Conservation (phyloP, 1,140 invertebrate species). For the Lerema accius region DNA sequence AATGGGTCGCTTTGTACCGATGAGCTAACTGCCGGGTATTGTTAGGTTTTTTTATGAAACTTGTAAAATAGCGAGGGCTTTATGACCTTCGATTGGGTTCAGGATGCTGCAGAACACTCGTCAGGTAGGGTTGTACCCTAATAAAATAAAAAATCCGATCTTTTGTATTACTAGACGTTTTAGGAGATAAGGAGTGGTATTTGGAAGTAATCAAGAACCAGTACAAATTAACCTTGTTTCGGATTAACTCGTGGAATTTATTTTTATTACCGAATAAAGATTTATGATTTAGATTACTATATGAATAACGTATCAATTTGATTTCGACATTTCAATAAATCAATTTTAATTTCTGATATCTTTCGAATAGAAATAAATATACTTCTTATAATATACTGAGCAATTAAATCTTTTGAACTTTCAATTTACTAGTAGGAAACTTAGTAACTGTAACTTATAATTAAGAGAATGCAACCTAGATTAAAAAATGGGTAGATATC, state of each 20-base stretch:
- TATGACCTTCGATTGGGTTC: constrained; percentile 34
- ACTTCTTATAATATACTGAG: too few relatives aligned
- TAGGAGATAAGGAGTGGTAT: constrained; percentile 21
- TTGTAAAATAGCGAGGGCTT: constrained; percentile 30
- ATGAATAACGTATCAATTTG: constrained; percentile 16
- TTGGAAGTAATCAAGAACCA: constrained; percentile 27
- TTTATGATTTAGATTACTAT: constrained; percentile 19
- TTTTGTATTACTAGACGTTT: constrained; percentile 11
- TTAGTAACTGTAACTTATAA: not conserved
- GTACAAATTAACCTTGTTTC: constrained; percentile 33
- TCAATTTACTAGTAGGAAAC: not conserved
- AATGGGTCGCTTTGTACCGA: constrained; percentile 47
- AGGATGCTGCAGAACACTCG: constrained; percentile 19
- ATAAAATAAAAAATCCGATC: constrained; percentile 14
- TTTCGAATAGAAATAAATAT: too few relatives aligned
- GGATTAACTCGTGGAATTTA: constrained; percentile 17
- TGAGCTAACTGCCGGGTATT: constrained; percentile 37
- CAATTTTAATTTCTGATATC: constrained; percentile 9
- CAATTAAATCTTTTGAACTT: not conserved
- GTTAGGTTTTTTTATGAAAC: constrained; percentile 17
- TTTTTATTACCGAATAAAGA: constrained; percentile 28
- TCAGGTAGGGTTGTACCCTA: constrained; percentile 25
- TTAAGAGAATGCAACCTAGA: not conserved
- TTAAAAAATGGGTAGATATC: not conserved
- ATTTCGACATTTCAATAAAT: constrained; percentile 29